phyloP scores from a whole-genome alignment of 1,140 invertebrate species.

The Sycophaga agraensis region DNA sequence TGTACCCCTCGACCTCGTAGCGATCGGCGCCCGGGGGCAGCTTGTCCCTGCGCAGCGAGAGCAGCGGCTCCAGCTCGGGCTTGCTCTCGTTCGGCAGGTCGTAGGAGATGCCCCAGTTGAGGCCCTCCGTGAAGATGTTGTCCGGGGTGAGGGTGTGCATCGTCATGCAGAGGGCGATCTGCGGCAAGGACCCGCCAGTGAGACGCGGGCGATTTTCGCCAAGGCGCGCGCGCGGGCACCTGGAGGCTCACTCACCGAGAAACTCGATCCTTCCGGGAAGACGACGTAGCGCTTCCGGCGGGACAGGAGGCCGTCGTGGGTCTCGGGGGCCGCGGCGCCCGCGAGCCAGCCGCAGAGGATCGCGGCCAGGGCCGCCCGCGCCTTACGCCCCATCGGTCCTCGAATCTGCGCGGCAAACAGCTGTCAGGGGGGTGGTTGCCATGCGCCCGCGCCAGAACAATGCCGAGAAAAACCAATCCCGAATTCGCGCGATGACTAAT shows the following conservation, averaged over 20 bases:
- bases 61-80: slow-evolving; percentile 57
- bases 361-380: neutral
- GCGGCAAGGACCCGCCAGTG: too few relatives aligned
- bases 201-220: too few relatives aligned
- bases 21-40: neutral
- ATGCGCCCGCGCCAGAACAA: too few relatives aligned
- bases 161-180: slow-evolving; percentile 65
- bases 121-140: slow-evolving; percentile 65
- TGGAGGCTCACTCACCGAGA: slow-evolving; percentile 70
- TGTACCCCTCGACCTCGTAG: slow-evolving; percentile 8
- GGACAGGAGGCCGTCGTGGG: slow-evolving; percentile 36
- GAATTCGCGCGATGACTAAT: slow-evolving; percentile 15
- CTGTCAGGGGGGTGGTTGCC: too few relatives aligned
- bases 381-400: neutral
- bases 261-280: slow-evolving; percentile 75
- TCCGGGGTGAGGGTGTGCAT: slow-evolving; percentile 59
- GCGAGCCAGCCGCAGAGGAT: slow-evolving; percentile 2
- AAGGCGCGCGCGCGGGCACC: too few relatives aligned
- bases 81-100: slow-evolving; percentile 71
- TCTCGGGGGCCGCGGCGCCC: slow-evolving; percentile 30
- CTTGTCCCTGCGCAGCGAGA: slow-evolving; percentile 47
- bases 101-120: slow-evolving; percentile 77
- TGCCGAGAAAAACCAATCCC: neutral
- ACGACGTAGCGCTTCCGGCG: slow-evolving; percentile 72
- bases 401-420: too few relatives aligned